Evolutionary conservation across 2,888 invertebrate species (phyloP), one percentile per base, ranked within the genome.

Genomic region (Lysandra bellargus): DNA sequence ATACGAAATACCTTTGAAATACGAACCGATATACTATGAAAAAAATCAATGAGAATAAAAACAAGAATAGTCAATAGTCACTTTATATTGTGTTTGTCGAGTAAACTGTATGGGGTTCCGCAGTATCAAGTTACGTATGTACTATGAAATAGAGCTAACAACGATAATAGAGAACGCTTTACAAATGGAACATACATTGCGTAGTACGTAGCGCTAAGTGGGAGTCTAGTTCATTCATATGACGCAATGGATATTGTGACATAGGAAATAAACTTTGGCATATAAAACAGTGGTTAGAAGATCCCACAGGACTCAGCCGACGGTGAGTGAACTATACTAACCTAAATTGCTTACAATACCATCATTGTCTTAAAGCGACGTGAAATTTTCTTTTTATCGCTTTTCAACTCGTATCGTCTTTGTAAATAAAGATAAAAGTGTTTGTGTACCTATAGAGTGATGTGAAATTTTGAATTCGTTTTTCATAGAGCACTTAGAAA

Each of bases 51-150:
- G 83, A 85, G 82, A 87, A 86, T 90, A 90, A 89, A 92, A 92
- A 92, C 92, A 88, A 87, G 90, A 93, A 92, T 92, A 94, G 93
- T 94, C 94, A 93, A 94, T 93, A 94, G 93, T 91, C 93, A 92
- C 93, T 94, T 91, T 93, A 92, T 92, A 91, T 92, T 92, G 91
- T 93, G 92, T 93, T 93, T 93, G 88, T 88, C 88, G 90, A 90
- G 90, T 89, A 92, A 92, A 92, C 92, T 92, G 88, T 90, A 90
- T 87, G 90, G 90, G 89, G 90, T 90, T 92, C 90, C 88, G 89
- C 87, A 86, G 90, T 93, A 91, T 93, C 90, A 84, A 81, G 89
- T 93, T 92, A 89, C 94, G 81, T 83, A 82, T 80, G 80, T 83
- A 88, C 86, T 81, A 87, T 80, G 79, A 79, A 80, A 84, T 81